phyloP scores from a whole-genome alignment of 2,113 vertebrate genomes.

The Myotis yumanensis region DNA sequence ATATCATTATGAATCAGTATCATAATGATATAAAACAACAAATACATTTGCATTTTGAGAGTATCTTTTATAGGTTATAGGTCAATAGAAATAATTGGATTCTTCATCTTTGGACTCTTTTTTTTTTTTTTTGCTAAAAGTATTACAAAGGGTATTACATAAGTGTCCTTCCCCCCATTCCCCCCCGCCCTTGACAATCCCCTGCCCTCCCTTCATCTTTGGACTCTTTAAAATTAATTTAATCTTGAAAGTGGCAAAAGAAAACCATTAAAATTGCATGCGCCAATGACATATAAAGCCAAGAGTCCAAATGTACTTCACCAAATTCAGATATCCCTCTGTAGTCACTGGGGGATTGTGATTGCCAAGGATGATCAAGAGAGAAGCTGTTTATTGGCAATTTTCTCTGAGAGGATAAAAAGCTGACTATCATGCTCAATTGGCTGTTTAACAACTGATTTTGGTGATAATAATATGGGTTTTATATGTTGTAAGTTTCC shows the following conservation, averaged over 20 bases:
- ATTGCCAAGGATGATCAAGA: background rate
- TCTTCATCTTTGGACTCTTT: background rate
- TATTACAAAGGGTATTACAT: too few species aligned
- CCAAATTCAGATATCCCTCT: background rate
- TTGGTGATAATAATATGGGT: background rate
- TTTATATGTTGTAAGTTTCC: background rate
- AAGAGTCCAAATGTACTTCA: background rate
- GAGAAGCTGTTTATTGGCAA: background rate
- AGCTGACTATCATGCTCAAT: background rate
- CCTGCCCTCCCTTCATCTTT: background rate
- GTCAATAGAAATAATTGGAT: background rate
- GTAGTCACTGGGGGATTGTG: background rate
- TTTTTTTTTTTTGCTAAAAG: too few species aligned
- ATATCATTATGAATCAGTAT: background rate
- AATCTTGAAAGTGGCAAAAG: background rate
- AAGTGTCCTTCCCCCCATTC: too few species aligned
- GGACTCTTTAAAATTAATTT: slow-evolving; percentile 30
- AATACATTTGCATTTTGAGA: background rate
- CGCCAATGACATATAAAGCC: background rate
- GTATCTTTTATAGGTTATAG: background rate
- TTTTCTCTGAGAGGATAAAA: background rate
- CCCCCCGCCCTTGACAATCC: too few species aligned
- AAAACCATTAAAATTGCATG: background rate
- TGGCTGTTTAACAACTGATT: slow-evolving; percentile 11
- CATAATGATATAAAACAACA: background rate